These are phyloP conservation scores for Heteropelma amictum DNA, from an alignment of 2,888 invertebrate genomes.

Conservation along the genomic window DNA sequence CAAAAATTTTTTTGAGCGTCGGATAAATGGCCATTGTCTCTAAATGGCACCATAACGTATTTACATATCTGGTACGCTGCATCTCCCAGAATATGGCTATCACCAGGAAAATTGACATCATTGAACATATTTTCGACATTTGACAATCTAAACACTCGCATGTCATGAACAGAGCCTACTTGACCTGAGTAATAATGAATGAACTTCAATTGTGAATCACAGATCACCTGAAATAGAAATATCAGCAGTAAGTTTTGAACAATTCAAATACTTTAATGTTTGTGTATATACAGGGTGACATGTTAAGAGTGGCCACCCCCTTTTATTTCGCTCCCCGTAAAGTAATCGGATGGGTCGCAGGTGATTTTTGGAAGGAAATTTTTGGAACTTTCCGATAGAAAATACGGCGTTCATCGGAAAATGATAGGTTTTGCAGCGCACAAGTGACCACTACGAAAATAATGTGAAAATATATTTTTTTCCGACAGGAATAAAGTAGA, in stretches of 20 bases:
- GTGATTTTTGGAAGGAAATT: too few relatives aligned
- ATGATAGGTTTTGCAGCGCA: too few relatives aligned
- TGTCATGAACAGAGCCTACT: slow-evolving; percentile 32
- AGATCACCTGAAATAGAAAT: not conserved
- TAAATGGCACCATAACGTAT: not conserved
- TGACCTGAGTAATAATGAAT: slow-evolving; percentile 30
- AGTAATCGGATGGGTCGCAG: too few relatives aligned
- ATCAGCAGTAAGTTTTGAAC: not conserved
- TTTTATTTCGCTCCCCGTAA: too few relatives aligned
- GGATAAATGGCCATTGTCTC: not conserved
- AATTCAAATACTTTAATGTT: not conserved
- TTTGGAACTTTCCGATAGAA: too few relatives aligned
- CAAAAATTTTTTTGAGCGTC: not conserved
- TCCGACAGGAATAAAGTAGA: too few relatives aligned
- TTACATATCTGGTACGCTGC: not conserved
- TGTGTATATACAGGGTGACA: not conserved
- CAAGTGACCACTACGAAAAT: too few relatives aligned
- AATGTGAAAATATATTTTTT: too few relatives aligned
- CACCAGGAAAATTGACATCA: not conserved
- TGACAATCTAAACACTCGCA: slow-evolving; percentile 32
- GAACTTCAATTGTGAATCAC: slow-evolving; percentile 8
- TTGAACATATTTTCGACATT: not conserved
- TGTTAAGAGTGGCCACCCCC: not conserved
- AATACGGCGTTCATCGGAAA: too few relatives aligned
- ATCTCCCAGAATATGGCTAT: not conserved